Evolutionary conservation across 2,888 invertebrate genomes (phyloP).

Genomic region (Vesta saturnalis): DNA sequence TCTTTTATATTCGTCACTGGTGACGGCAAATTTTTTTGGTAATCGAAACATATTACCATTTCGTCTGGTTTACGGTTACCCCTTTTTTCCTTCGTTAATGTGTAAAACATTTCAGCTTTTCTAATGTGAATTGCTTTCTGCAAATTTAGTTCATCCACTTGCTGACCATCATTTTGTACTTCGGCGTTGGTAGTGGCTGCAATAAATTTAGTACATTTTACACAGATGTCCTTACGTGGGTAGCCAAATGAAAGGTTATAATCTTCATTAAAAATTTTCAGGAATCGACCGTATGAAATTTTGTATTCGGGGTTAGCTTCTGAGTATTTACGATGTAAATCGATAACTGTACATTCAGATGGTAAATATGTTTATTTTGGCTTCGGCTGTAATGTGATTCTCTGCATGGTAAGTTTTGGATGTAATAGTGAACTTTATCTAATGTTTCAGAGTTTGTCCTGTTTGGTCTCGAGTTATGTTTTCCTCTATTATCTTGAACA

Average conservation of each 20-base stretch:
- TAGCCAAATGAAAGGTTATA: conserved; percentile 2
- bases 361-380: no score
- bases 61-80: not conserved
- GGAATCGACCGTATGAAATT: no score
- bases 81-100: not conserved
- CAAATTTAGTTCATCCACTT: conserved; percentile 3
- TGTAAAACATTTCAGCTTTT: conserved; percentile 13
- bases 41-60: conserved; percentile 16
- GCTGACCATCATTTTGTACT: no score
- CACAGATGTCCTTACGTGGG: no score
- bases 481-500: no score
- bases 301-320: not conserved
- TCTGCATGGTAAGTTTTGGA: not conserved
- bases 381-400: no score
- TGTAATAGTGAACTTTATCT: not conserved
- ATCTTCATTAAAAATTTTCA: conserved; percentile 13
- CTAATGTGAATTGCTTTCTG: conserved; percentile 11
- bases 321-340: no score
- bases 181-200: no score
- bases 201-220: no score
- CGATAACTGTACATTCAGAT: no score
- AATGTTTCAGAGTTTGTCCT: not conserved
- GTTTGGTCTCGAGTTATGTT: not conserved
- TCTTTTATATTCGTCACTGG: conserved; percentile 16
- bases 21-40: conserved; percentile 11